A percentile compares a stretch with the other conserved stretches of the same genome.
These are phyloP conservation scores for Nebria brevicollis DNA, from an alignment of 2,888 invertebrate genomes.

Conservation along the genomic window DNA sequence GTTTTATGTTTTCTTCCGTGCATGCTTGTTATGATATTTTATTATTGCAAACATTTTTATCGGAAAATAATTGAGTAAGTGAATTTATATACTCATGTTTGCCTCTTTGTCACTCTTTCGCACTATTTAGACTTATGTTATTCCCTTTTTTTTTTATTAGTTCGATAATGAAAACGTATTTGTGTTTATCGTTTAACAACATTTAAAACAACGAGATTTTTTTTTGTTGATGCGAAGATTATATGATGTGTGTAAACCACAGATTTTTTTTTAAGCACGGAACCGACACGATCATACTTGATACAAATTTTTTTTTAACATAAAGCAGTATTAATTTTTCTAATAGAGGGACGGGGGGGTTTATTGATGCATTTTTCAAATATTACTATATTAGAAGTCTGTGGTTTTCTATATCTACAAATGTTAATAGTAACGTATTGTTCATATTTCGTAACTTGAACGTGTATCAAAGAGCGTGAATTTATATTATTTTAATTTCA, in stretches of 20 bases:
- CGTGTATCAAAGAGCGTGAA: neutral
- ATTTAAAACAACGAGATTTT: neutral
- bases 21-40: neutral
- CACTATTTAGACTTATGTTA: conserved; percentile 1
- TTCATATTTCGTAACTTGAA: neutral
- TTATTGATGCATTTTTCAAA: neutral
- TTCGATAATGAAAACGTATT: conserved; percentile 1
- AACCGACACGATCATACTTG: neutral
- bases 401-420: neutral
- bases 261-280: neutral
- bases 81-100: conserved; percentile 1
- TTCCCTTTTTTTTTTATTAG: conserved; percentile 1
- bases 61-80: neutral
- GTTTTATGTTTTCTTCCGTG: neutral
- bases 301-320: neutral
- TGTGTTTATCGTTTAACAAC: neutral
- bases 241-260: neutral
- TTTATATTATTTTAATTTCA: neutral
- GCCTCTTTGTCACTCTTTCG: neutral
- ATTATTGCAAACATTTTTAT: neutral
- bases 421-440: neutral
- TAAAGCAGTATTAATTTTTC: neutral
- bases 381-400: neutral
- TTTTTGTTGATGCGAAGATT: neutral
- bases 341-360: neutral